phyloP scores from a whole-genome alignment of 1,140 invertebrate species.

The Mercenaria mercenaria region DNA sequence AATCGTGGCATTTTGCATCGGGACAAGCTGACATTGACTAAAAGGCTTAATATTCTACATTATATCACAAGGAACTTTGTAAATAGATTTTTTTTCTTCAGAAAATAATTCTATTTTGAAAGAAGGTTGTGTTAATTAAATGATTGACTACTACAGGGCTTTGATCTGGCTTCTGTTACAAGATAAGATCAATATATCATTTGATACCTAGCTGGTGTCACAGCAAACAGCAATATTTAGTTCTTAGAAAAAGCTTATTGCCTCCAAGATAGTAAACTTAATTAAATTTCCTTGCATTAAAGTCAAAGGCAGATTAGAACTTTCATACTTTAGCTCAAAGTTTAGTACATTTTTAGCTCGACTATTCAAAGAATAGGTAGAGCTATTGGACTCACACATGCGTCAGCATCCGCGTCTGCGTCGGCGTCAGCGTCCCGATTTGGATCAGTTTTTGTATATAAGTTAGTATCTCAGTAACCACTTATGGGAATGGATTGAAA shows the following conservation, averaged over 20 bases:
- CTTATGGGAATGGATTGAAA: too few relatives aligned
- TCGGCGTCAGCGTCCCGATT: too few relatives aligned
- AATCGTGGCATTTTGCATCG: too few relatives aligned
- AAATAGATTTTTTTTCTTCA: not conserved
- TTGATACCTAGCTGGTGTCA: not conserved
- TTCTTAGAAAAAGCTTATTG: not conserved
- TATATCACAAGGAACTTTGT: not conserved
- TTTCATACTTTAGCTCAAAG: too few relatives aligned
- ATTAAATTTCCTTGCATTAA: not conserved
- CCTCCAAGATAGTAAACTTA: not conserved
- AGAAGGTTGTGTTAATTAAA: not conserved
- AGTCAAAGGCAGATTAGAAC: too few relatives aligned
- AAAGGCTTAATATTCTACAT: too few relatives aligned
- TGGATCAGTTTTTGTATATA: too few relatives aligned
- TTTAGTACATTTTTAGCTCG: too few relatives aligned
- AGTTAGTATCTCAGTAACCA: too few relatives aligned
- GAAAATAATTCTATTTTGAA: not conserved
- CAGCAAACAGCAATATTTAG: not conserved
- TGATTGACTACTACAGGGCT: not conserved
- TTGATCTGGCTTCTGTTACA: not conserved
- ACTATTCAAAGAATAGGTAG: too few relatives aligned
- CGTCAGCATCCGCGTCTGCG: too few relatives aligned
- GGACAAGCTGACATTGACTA: not conserved
- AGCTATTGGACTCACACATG: too few relatives aligned
- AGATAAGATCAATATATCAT: not conserved